Evolutionary conservation across 1,140 invertebrate species (phyloP).

Genomic region (Psilanteris sp.): DNA sequence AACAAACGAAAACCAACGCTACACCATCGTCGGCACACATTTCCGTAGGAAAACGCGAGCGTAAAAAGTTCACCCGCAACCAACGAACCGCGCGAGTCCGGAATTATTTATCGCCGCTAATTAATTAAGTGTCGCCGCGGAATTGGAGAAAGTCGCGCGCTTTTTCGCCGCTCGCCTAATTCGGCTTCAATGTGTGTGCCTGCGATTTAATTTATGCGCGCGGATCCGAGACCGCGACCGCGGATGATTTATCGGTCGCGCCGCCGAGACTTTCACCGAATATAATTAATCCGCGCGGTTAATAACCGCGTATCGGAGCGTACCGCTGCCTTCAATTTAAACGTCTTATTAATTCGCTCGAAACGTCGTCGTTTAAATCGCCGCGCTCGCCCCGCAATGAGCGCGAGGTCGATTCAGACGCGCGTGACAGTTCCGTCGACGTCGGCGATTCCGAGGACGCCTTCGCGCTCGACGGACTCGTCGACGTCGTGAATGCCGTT

Average conservation of each 20-base stretch:
- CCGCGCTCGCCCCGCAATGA: too few relatives aligned
- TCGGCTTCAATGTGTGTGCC: slow-evolving; percentile 22
- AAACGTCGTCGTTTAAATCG: slow-evolving; percentile 8
- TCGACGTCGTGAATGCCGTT: too few relatives aligned
- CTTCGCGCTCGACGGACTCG: too few relatives aligned
- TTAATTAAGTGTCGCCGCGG: slow-evolving; percentile 32
- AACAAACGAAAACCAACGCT: too few relatives aligned
- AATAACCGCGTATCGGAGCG: slow-evolving; percentile 12
- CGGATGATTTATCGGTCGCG: slow-evolving; percentile 15
- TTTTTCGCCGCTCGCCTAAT: slow-evolving; percentile 13
- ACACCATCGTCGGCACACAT: too few relatives aligned
- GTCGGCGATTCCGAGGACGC: too few relatives aligned
- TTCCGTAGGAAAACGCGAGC: background rate
- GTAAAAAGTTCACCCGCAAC: too few relatives aligned
- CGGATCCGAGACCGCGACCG: background rate
- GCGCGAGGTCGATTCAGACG: too few relatives aligned
- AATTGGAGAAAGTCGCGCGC: slow-evolving; percentile 25
- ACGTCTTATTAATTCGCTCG: too few relatives aligned
- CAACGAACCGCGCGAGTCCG: background rate
- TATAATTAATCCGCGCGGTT: slow-evolving; percentile 36
- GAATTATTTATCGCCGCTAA: slow-evolving; percentile 23
- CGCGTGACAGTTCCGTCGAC: too few relatives aligned
- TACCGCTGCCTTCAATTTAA: too few relatives aligned
- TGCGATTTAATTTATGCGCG: slow-evolving; percentile 25
- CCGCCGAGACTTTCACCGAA: slow-evolving; percentile 27